Conservation (phyloP, 2,888 invertebrate genomes). For the Gibbula magus region DNA sequence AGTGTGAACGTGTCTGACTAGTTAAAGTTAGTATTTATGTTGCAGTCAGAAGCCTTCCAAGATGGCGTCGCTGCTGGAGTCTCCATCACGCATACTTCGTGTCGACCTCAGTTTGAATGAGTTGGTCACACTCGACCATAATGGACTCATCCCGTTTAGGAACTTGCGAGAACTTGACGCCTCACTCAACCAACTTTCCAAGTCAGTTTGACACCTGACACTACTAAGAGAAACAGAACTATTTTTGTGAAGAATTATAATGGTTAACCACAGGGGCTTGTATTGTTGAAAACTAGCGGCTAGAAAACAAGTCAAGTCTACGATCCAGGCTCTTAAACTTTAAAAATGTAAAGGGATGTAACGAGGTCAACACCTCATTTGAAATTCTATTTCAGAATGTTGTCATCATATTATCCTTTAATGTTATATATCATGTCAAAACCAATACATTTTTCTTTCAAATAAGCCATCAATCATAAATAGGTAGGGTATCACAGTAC, state of each 20-base stretch:
- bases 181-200: constrained; percentile 65
- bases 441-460: no score
- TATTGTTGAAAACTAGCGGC: no score
- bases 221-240: neutral
- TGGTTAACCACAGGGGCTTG: neutral
- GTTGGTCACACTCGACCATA: constrained; percentile 54
- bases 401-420: no score
- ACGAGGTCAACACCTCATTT: no score
- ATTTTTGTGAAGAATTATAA: neutral
- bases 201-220: constrained; percentile 38
- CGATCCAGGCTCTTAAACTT: no score
- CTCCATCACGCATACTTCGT: constrained; percentile 58
- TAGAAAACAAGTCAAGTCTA: no score
- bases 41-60: constrained; percentile 8
- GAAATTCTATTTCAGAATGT: neutral
- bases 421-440: no score
- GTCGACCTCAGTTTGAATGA: constrained; percentile 68
- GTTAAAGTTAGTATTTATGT: no score
- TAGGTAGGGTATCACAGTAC: no score
- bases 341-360: no score
- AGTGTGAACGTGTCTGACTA: no score
- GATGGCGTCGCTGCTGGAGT: constrained; percentile 37
- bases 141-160: constrained; percentile 56
- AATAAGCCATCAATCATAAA: no score
- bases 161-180: constrained; percentile 64